A percentile compares a stretch with the other conserved stretches of the same genome.
phyloP scores from a whole-genome alignment of 2,888 invertebrate species.

The Spilarctia lutea region DNA sequence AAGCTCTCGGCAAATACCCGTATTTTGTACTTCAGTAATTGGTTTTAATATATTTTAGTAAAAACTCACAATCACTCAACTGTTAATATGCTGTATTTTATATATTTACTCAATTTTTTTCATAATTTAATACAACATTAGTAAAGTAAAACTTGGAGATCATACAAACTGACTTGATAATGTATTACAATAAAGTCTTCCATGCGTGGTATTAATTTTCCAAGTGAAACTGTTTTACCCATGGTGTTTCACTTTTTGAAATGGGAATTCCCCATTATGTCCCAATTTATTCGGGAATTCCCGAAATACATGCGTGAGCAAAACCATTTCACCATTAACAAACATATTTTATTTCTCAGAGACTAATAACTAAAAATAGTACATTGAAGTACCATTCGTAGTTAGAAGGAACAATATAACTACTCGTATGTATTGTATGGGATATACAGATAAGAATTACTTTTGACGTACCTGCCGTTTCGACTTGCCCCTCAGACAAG shows the following conservation, averaged over 20 bases:
- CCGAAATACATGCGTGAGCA: not conserved
- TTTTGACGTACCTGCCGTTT: not conserved
- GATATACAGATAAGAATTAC: not conserved
- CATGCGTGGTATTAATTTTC: not conserved
- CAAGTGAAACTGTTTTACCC: not conserved
- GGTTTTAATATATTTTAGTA: slow-evolving; percentile 31
- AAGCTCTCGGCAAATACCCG: slow-evolving; percentile 5
- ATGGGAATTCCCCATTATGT: not conserved
- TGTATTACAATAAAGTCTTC: not conserved
- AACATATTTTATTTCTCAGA: not conserved
- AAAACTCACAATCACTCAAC: slow-evolving; percentile 25
- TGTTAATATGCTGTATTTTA: slow-evolving; percentile 6
- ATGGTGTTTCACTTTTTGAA: not conserved
- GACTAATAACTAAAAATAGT: not conserved
- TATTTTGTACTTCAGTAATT: slow-evolving; percentile 35
- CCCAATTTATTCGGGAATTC: not conserved
- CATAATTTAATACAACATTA: not conserved
- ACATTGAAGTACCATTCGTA: not conserved
- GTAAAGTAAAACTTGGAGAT: not conserved
- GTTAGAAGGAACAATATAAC: not conserved
- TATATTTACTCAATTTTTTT: not conserved
- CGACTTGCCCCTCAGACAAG: not conserved
- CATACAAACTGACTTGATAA: not conserved
- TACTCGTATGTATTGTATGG: not conserved
- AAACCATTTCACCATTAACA: not conserved